These are phyloP conservation scores for Pterocles burchelli DNA, from an alignment of 2,113 vertebrate genomes.

Conservation along the genomic window DNA sequence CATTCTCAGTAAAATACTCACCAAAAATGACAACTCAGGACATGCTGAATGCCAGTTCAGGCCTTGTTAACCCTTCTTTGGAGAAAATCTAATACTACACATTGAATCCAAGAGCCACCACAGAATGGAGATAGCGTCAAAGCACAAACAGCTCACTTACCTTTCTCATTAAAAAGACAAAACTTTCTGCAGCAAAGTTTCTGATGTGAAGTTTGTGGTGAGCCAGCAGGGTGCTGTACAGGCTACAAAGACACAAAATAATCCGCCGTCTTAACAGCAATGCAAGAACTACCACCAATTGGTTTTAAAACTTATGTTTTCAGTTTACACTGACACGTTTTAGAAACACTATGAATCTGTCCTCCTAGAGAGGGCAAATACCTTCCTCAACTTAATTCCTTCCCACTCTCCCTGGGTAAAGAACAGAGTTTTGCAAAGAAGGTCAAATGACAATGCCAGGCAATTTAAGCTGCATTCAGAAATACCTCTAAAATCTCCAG, in stretches of 20 bases:
- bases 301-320: not conserved
- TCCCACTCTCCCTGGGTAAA: not conserved
- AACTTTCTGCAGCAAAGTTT: conserved; percentile 97
- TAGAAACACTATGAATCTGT: not conserved
- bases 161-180: conserved; percentile 98
- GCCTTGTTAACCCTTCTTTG: not conserved
- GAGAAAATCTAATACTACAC: not conserved
- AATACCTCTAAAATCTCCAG: not conserved
- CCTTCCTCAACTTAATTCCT: not conserved
- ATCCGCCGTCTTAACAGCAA: not conserved
- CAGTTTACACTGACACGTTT: not conserved
- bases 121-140: not conserved
- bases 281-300: not conserved
- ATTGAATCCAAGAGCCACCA: not conserved
- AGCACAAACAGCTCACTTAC: conserved; percentile 67
- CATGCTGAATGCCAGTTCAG: not conserved
- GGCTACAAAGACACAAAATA: conserved; percentile 71
- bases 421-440: not conserved
- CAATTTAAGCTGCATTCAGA: not conserved
- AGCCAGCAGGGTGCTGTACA: conserved; percentile 91
- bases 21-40: not conserved
- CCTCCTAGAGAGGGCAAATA: not conserved
- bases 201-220: conserved; percentile 95
- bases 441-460: not conserved
- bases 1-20: not conserved